A percentile compares a stretch with the other conserved stretches of the same genome.
Conservation (phyloP, 23 tunicate genomes). For the Styela clava region DNA sequence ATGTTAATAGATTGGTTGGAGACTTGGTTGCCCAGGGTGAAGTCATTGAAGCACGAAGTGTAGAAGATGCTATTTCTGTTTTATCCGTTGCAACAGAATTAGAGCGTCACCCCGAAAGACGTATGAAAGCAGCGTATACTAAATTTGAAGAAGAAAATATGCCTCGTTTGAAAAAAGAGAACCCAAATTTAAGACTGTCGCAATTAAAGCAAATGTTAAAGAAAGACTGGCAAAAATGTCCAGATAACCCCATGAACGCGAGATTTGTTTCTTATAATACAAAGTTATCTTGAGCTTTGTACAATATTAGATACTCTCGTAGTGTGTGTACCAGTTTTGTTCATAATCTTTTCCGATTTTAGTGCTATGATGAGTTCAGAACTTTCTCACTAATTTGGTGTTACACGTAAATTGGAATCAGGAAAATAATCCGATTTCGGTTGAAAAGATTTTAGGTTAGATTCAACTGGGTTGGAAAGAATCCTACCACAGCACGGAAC, state of each 20-base stretch:
- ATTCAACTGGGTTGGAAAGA: no score
- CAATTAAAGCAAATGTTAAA: slow-evolving; percentile 65
- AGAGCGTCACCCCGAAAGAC: slow-evolving; percentile 88
- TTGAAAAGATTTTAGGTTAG: no score
- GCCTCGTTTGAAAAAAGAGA: slow-evolving; percentile 64
- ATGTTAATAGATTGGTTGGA: slow-evolving; percentile 55
- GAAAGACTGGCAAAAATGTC: slow-evolving; percentile 95
- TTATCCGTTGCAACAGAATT: slow-evolving; percentile 38
- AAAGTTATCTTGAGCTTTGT: neutral
- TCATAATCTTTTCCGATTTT: no score
- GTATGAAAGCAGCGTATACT: slow-evolving; percentile 89
- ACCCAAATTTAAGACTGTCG: slow-evolving; percentile 70
- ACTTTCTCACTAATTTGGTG: no score
- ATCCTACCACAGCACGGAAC: no score
- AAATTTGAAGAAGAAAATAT: slow-evolving; percentile 73
- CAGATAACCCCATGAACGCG: slow-evolving; percentile 94
- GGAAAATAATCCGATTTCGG: no score
- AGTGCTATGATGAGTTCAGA: no score
- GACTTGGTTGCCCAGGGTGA: slow-evolving; percentile 34
- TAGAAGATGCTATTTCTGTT: slow-evolving; percentile 87
- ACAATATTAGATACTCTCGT: no score
- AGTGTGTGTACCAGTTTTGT: no score
- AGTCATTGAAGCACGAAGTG: slow-evolving; percentile 60
- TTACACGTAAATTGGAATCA: no score
- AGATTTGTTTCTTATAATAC: slow-evolving; percentile 20